Percentiles rank a stretch among this genome's conserved stretches.
phyloP scores from a whole-genome alignment of 2,888 invertebrate species.

The Diarsia brunnea region DNA sequence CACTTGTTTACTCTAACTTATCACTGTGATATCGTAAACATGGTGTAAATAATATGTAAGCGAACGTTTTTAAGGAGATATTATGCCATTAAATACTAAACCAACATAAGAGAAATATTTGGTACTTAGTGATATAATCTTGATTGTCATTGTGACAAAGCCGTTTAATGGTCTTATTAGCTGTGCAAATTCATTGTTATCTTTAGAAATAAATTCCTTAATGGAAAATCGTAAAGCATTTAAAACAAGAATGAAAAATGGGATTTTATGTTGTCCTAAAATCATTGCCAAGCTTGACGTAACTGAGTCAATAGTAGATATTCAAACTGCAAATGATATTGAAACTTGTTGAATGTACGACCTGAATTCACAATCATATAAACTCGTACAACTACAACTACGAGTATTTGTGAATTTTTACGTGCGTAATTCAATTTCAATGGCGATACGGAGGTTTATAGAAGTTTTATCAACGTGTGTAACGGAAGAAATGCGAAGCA shows the following conservation, averaged over 20 bases:
- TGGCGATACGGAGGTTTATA: conserved; percentile 15
- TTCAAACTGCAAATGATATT: conserved; percentile 24
- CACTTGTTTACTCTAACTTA: conserved; percentile 56
- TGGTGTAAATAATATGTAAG: conserved; percentile 36
- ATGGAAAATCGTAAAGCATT: neutral
- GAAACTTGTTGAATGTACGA: conserved; percentile 45
- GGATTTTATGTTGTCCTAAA: neutral
- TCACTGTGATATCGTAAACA: conserved; percentile 38
- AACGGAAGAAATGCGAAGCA: conserved; percentile 32
- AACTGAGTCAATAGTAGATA: conserved; percentile 18
- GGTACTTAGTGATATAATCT: conserved; percentile 5
- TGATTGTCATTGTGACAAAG: conserved; percentile 8
- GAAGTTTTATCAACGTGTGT: conserved; percentile 6
- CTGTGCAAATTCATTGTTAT: conserved; percentile 10
- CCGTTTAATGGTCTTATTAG: neutral
- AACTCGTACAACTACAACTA: conserved; percentile 23
- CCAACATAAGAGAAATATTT: neutral
- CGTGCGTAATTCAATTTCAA: conserved; percentile 32
- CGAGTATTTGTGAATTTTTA: conserved; percentile 24
- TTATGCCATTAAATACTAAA: conserved; percentile 4
- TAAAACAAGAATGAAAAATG: neutral
- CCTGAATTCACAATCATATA: conserved; percentile 41
- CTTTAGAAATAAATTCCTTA: neutral
- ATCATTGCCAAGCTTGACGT: neutral
- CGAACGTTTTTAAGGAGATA: conserved; percentile 23